phyloP scores from a whole-genome alignment of 2,113 vertebrate genomes.

The Rhipidura dahli region DNA sequence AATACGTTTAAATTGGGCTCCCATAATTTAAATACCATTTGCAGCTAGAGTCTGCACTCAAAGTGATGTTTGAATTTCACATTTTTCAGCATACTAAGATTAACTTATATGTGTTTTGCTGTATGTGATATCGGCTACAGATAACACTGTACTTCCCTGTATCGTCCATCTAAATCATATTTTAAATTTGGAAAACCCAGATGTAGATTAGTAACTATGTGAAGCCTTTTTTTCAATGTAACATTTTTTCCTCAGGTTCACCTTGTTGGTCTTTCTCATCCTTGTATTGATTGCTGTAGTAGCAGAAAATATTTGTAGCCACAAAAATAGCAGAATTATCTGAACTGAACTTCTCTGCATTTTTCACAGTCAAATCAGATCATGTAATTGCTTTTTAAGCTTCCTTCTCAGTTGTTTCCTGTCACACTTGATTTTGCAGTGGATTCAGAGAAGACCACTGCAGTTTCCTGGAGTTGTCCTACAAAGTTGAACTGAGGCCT shows the following conservation, averaged over 20 bases:
- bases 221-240: not conserved
- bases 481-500: not conserved
- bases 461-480: not conserved
- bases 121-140: not conserved
- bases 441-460: not conserved
- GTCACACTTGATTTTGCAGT: not conserved
- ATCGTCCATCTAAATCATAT: not conserved
- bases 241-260: not conserved
- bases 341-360: not conserved
- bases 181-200: not conserved
- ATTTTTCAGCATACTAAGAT: not conserved
- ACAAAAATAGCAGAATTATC: not conserved
- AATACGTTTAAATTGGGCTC: not conserved
- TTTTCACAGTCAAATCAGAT: not conserved
- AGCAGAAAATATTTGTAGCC: slow-evolving; percentile 4
- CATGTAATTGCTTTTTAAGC: not conserved
- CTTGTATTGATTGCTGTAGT: not conserved
- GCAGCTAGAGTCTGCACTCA: not conserved
- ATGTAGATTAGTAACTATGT: not conserved
- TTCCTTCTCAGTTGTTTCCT: not conserved
- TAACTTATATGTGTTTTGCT: not conserved
- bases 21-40: not conserved
- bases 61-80: not conserved
- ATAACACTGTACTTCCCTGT: not conserved
- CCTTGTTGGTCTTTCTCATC: slow-evolving; percentile 29